These are phyloP conservation scores for Delia radicum DNA, from an alignment of 1,140 invertebrate genomes.

Conservation along the genomic window DNA sequence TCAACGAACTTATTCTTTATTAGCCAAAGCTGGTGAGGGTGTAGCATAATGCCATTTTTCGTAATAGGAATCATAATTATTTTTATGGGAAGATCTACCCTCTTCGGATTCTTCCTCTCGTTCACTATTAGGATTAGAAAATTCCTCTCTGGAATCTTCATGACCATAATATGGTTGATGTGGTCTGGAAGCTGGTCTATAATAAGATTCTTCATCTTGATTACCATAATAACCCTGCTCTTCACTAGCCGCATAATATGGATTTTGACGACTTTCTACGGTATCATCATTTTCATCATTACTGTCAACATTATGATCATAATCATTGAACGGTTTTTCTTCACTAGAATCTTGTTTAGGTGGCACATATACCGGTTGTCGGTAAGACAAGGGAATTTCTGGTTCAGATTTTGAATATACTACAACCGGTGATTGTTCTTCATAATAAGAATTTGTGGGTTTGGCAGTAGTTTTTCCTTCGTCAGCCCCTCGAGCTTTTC, in stretches of 20 bases:
- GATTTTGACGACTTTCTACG: neutral
- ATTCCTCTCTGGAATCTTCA: conserved; percentile 2
- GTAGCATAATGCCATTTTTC: conserved; percentile 24
- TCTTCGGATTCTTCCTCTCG: neutral
- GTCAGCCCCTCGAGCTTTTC: neutral
- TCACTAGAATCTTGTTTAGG: conserved; percentile 13
- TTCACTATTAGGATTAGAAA: neutral
- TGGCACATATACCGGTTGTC: neutral
- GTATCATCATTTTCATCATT: neutral
- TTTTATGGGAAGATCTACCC: conserved; percentile 12
- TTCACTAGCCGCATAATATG: neutral
- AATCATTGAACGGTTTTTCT: conserved; percentile 7
- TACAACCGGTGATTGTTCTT: conserved; percentile 26
- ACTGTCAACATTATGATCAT: neutral
- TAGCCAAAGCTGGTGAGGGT: neutral
- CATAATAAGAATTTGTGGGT: conserved; percentile 3
- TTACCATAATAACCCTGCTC: neutral
- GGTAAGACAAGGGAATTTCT: neutral
- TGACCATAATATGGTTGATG: neutral
- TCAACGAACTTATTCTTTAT: neutral
- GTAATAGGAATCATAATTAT: conserved; percentile 12
- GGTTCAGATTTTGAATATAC: conserved; percentile 19
- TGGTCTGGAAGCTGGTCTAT: neutral
- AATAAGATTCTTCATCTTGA: neutral
- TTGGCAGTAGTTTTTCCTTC: neutral